phyloP scores from a whole-genome alignment of 2,797 vertebrate species.

The Phataginus tricuspis region DNA sequence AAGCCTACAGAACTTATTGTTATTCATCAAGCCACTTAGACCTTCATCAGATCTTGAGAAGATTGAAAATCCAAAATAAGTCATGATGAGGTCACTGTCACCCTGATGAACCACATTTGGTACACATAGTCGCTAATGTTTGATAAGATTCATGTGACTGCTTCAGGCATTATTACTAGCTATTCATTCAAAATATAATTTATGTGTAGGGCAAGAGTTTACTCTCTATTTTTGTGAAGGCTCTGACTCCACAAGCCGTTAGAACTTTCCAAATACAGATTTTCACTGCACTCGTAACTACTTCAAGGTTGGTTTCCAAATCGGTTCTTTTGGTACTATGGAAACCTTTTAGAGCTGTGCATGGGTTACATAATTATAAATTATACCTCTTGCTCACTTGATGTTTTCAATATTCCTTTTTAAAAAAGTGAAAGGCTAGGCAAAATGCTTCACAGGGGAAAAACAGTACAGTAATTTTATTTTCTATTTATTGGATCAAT shows the following conservation, averaged over 20 bases:
- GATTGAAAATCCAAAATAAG: constrained; percentile 23
- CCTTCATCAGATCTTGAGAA: constrained; percentile 26
- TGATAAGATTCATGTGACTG: constrained; percentile 17
- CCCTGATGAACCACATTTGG: not conserved
- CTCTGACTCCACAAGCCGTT: not conserved
- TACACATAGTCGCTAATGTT: not conserved
- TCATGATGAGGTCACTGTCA: not conserved
- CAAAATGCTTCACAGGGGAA: not conserved
- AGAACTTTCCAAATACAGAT: constrained; percentile 38
- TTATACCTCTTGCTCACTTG: not conserved
- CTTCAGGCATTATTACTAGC: not conserved
- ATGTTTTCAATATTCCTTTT: constrained; percentile 45
- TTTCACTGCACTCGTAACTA: not conserved
- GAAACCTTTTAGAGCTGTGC: not conserved
- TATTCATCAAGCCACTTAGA: not conserved
- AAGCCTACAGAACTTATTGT: not conserved
- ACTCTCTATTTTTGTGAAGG: constrained; percentile 36
- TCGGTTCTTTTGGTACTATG: not conserved
- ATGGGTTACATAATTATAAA: not conserved
- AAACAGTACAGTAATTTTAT: constrained; percentile 19
- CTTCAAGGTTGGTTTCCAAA: not conserved
- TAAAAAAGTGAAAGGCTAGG: constrained; percentile 1
- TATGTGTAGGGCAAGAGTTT: not conserved
- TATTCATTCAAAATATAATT: constrained; percentile 40
- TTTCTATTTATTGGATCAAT: constrained; percentile 18